These are phyloP conservation scores for Alouatta palliata DNA, from an alignment of 2,113 vertebrate species.

Conservation along the genomic window DNA sequence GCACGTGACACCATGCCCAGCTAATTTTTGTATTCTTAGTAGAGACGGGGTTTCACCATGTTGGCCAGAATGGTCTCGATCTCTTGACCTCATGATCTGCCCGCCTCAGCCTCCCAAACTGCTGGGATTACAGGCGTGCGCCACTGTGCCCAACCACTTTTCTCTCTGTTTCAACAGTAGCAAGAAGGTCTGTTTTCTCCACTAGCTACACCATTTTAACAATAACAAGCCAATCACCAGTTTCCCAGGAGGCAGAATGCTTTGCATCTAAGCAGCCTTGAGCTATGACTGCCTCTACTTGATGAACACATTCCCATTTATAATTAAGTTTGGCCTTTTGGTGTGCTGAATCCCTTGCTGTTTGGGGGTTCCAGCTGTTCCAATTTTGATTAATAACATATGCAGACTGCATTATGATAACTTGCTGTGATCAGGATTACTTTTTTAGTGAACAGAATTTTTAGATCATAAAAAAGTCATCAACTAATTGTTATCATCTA, in stretches of 20 bases:
- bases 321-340: constrained; percentile 38
- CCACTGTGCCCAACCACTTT: neutral
- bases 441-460: constrained; percentile 20
- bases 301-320: neutral
- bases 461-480: constrained; percentile 52
- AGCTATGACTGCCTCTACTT: neutral
- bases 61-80: too few species aligned
- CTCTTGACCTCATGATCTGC: too few species aligned
- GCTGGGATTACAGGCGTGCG: too few species aligned
- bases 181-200: neutral
- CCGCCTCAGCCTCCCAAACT: too few species aligned
- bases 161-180: neutral
- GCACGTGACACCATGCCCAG: too few species aligned
- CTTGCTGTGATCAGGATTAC: constrained; percentile 59
- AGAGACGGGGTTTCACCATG: too few species aligned
- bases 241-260: neutral
- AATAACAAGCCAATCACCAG: neutral
- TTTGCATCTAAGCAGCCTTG: neutral
- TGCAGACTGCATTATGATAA: constrained; percentile 39
- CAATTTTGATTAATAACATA: constrained; percentile 58
- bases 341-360: neutral
- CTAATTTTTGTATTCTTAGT: too few species aligned
- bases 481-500: constrained; percentile 42
- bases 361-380: neutral
- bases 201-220: neutral